These are phyloP conservation scores for Thecophora atra DNA, from an alignment of 2,888 invertebrate species.

Conservation along the genomic window DNA sequence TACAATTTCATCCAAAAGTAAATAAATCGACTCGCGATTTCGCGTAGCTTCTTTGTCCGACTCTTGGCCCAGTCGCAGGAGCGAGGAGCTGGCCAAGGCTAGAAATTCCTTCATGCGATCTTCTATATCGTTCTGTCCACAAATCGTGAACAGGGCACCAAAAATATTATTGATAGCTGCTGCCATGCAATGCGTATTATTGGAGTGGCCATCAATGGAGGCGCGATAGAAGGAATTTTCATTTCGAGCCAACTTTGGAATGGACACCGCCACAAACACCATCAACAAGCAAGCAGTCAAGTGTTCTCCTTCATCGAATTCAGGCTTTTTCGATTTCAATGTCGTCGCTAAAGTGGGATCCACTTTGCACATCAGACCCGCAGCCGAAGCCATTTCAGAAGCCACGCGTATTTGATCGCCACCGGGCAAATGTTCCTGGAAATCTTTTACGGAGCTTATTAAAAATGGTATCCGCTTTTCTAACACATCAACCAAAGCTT, in stretches of 20 bases:
- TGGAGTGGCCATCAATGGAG: conserved; percentile 92
- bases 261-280: conserved; percentile 98
- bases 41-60: conserved; percentile 92
- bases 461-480: conserved; percentile 96
- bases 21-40: conserved; percentile 96
- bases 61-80: conserved; percentile 93
- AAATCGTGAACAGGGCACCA: conserved; percentile 95
- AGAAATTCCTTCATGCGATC: conserved; percentile 97
- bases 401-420: conserved; percentile 91
- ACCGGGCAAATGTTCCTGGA: conserved; percentile 89
- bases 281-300: conserved; percentile 92
- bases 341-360: conserved; percentile 95
- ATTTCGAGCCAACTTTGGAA: conserved; percentile 91
- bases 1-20: conserved; percentile 95
- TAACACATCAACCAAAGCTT: conserved; percentile 91
- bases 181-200: conserved; percentile 99
- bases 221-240: conserved; percentile 90
- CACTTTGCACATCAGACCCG: conserved; percentile 91
- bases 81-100: conserved; percentile 92
- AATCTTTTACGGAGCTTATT: conserved; percentile 92
- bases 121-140: conserved; percentile 95
- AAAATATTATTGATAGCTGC: conserved; percentile 95
- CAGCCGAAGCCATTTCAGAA: conserved; percentile 97
- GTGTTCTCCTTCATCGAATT: conserved; percentile 92
- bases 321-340: conserved; percentile 86